Base-by-base conservation (phyloP, 2,888 invertebrate species). In the Mythimna vitellina region DNA sequence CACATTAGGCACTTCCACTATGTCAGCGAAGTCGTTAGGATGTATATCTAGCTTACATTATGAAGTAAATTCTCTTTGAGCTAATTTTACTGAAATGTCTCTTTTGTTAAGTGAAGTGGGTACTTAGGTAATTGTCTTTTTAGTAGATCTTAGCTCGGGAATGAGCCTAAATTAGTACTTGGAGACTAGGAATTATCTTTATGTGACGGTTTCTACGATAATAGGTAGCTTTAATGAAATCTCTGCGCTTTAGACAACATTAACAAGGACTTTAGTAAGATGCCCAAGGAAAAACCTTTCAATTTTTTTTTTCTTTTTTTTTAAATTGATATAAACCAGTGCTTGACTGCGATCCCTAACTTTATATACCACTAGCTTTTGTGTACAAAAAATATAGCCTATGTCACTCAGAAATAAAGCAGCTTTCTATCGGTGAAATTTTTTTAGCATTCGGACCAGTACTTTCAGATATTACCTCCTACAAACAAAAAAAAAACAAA, bases 1-100 rank as follows among this genome's bases (percentile, higher is more conserved):
- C 35, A 72, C 81, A 85, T 84, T 84, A 83, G 76, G 68, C 61
- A 32, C 64, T 65, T 76, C 66, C 73, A 70, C 78, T 74, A 83
- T 68, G 83, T 83, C 74, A 77, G 64, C 20, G 58, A 46, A 73
- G 71, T 76, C 83, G 69, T 84, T 81, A 74, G 54, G 57, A 35
- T 69, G 68, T 82, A 70, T 56, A 69, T 79, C 78, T 64, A 70
- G 69, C 66, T 78, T 67, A 73, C 54, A 60, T 73, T 73, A 74
- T 57, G 62, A 53, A 62, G 61, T 80, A 71, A 72, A 85, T 42
- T 63, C 46, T 51, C 38, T 82, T 82, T 70, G 51, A 80, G 67
- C 83, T 74, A 79, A 84, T 84, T 79, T 76, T 56, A 63, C 66
- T 58, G 25, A 53, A 83, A 81, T 64, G 54, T 57, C 51, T 49